Evolutionary conservation across 2,888 invertebrate species (phyloP).

Genomic region (Lithophane socia): DNA sequence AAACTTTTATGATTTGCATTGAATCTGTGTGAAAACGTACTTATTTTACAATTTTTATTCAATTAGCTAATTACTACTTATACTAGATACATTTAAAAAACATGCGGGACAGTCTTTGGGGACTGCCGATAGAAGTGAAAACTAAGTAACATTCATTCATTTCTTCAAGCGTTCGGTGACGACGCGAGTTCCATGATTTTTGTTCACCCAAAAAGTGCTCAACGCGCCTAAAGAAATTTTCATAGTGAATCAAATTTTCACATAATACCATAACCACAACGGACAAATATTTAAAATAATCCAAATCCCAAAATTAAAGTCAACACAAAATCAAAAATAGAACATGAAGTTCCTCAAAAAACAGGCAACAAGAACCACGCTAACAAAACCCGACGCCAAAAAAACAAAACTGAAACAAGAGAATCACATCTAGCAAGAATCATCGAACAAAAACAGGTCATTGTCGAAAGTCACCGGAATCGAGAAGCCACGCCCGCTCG

Average conservation of each 20-base stretch:
- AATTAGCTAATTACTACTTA: too few species aligned
- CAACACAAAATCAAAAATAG: slow-evolving; percentile 27
- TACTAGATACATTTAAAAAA: too few species aligned
- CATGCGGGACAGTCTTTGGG: too few species aligned
- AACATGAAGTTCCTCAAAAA: slow-evolving; percentile 23
- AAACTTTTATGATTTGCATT: neutral
- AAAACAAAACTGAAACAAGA: slow-evolving; percentile 61
- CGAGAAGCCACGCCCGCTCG: slow-evolving; percentile 89
- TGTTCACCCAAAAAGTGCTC: too few species aligned
- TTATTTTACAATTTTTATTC: neutral
- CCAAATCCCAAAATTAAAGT: slow-evolving; percentile 1
- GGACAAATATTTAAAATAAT: neutral
- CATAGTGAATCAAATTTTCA: too few species aligned
- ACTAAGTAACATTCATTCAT: too few species aligned
- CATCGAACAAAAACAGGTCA: slow-evolving; percentile 80
- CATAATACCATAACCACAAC: neutral
- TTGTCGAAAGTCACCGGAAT: slow-evolving; percentile 88
- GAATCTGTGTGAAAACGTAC: neutral
- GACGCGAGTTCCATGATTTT: too few species aligned
- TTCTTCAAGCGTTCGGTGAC: too few species aligned
- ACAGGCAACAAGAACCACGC: slow-evolving; percentile 31
- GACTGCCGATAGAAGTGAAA: too few species aligned
- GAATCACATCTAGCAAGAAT: slow-evolving; percentile 68
- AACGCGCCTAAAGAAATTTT: too few species aligned
- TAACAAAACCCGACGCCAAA: slow-evolving; percentile 25